These are phyloP conservation scores for Plutomurus gul DNA, from an alignment of 1,140 invertebrate species.

Conservation along the genomic window DNA sequence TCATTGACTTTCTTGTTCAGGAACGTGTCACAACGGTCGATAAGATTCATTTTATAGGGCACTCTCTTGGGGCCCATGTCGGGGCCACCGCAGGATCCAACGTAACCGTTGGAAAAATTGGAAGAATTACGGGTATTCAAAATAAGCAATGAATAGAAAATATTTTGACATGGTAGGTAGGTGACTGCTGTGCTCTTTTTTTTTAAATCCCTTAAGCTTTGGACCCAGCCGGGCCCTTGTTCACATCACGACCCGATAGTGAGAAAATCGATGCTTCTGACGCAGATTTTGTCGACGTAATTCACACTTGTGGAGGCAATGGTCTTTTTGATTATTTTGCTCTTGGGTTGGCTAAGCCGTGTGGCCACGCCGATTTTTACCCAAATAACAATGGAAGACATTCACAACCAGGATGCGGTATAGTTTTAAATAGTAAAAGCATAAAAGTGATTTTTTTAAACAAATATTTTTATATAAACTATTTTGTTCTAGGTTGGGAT, in stretches of 20 bases:
- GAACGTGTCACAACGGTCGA: neutral
- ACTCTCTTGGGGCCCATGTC: slow-evolving; percentile 34
- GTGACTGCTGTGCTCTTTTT: neutral
- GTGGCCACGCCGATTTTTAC: slow-evolving; percentile 70
- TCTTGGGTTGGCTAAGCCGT: slow-evolving; percentile 61
- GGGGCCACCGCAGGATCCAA: neutral
- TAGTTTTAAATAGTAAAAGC: too few relatives aligned
- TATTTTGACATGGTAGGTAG: neutral
- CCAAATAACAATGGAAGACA: slow-evolving; percentile 22
- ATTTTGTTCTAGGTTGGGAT: too few relatives aligned
- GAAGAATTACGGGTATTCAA: slow-evolving; percentile 35
- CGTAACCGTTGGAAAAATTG: slow-evolving; percentile 30
- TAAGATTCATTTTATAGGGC: slow-evolving; percentile 32
- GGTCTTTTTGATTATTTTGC: slow-evolving; percentile 42
- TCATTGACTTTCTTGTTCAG: neutral
- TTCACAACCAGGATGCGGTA: slow-evolving; percentile 46
- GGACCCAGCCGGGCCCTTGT: slow-evolving; percentile 44
- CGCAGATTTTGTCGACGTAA: slow-evolving; percentile 69
- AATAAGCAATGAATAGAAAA: too few relatives aligned
- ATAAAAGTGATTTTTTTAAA: too few relatives aligned
- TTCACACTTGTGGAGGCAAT: slow-evolving; percentile 67
- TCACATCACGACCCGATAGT: slow-evolving; percentile 24
- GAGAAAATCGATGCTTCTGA: slow-evolving; percentile 63
- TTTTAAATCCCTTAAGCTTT: neutral
- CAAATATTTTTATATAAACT: too few relatives aligned